phyloP scores from a whole-genome alignment of 2,888 invertebrate species.

The Scrobipalpa atriplicella region DNA sequence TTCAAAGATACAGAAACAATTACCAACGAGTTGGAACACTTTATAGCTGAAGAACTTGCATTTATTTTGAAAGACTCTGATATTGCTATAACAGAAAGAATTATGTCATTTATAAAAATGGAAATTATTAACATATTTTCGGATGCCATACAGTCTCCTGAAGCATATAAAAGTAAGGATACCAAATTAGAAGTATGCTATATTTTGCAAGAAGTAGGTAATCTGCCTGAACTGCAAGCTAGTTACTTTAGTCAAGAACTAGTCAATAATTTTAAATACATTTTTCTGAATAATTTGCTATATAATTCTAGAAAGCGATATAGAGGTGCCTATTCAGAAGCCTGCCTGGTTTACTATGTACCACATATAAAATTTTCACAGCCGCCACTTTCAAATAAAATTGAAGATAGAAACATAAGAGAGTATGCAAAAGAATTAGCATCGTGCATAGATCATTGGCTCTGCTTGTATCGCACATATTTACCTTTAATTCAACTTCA shows the following conservation, averaged over 20 bases:
- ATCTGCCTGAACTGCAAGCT: conserved; percentile 30
- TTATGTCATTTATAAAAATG: conserved; percentile 13
- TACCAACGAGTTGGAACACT: conserved; percentile 14
- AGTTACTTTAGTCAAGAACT: conserved; percentile 30
- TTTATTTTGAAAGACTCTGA: conserved; percentile 14
- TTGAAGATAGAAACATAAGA: neutral
- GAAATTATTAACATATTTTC: conserved; percentile 22
- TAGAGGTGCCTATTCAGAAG: conserved; percentile 11
- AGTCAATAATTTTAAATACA: conserved; percentile 27
- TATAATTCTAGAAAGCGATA: neutral
- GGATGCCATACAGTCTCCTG: neutral
- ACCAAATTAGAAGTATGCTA: conserved; percentile 17
- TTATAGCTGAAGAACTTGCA: conserved; percentile 20
- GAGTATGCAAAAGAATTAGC: conserved; percentile 18
- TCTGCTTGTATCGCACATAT: conserved; percentile 24
- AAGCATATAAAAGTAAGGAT: conserved; percentile 4
- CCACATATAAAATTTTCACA: neutral
- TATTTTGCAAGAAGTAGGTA: conserved; percentile 28
- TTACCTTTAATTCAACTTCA: conserved; percentile 18
- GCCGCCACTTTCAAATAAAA: neutral
- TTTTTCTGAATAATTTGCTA: conserved; percentile 9
- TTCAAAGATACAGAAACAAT: neutral
- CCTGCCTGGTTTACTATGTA: conserved; percentile 20
- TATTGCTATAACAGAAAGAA: neutral
- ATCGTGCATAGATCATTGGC: conserved; percentile 31